Evolutionary conservation across 2,797 vertebrate species (phyloP).

Genomic region (Cichlasoma orientale): DNA sequence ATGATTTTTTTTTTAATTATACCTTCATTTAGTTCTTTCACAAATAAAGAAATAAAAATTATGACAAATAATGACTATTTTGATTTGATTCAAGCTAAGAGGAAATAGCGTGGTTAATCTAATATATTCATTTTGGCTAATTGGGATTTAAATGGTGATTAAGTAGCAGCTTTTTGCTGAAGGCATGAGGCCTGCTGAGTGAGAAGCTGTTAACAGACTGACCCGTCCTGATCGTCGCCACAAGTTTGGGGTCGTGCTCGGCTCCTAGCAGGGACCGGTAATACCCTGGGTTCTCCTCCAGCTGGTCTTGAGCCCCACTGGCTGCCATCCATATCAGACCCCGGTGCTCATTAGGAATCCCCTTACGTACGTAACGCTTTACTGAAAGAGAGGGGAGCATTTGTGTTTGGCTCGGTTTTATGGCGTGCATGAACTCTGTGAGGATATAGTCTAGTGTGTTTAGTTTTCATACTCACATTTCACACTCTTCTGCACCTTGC

Average conservation of each 20-base stretch:
- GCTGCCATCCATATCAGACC: conserved; percentile 91
- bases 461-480: conserved; percentile 82
- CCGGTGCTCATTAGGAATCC: conserved; percentile 91
- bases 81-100: too few species aligned
- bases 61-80: not conserved
- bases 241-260: conserved; percentile 84
- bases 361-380: conserved; percentile 96
- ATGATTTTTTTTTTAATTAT: not conserved
- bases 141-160: not conserved
- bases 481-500: conserved; percentile 82
- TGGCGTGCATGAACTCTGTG: too few species aligned
- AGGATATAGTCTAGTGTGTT: not conserved
- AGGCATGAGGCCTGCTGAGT: not conserved
- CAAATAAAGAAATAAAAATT: not conserved
- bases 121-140: not conserved
- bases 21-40: not conserved
- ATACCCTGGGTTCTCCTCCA: conserved; percentile 90
- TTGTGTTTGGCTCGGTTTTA: not conserved
- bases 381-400: conserved; percentile 75
- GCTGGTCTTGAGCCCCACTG: conserved; percentile 90
- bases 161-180: not conserved
- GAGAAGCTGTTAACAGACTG: conserved; percentile 19
- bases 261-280: conserved; percentile 86
- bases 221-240: conserved; percentile 93
- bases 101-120: not conserved